Percentiles rank a stretch among this genome's conserved stretches.
Conservation (phyloP, 2,888 invertebrate species). For the Eupelmus urozonus region DNA sequence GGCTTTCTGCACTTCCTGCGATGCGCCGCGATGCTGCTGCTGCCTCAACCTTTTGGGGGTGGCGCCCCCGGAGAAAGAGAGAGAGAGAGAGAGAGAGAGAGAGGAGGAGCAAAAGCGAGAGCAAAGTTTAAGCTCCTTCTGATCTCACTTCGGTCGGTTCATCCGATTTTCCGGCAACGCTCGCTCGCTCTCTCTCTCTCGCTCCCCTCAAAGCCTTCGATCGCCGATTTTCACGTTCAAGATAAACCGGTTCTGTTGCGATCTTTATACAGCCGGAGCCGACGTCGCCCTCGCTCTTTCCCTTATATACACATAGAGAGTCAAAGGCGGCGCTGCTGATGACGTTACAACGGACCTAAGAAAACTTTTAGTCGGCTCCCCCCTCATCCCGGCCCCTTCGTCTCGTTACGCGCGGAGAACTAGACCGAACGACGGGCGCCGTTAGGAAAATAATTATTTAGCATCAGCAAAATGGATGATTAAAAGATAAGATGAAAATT, state of each 20-base stretch:
- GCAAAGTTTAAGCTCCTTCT: conserved; percentile 57
- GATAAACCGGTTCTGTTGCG: conserved; percentile 55
- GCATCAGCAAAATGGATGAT: background rate
- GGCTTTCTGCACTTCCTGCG: conserved; percentile 50
- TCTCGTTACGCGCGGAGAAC: no score
- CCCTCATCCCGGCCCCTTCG: no score
- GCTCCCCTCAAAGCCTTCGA: conserved; percentile 48
- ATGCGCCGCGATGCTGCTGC: conserved; percentile 1
- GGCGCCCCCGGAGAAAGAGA: conserved; percentile 11
- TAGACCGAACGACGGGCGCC: no score
- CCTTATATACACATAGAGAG: background rate
- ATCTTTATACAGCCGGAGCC: background rate
- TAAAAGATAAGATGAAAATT: no score
- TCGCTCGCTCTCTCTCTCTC: no score
- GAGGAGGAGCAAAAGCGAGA: background rate
- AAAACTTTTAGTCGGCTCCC: no score
- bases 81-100: background rate
- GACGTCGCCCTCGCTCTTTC: no score
- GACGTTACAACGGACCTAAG: no score
- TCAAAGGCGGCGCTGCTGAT: conserved; percentile 23
- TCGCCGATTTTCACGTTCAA: conserved; percentile 58
- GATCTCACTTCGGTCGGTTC: conserved; percentile 55
- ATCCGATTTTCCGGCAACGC: conserved; percentile 59
- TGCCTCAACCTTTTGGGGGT: conserved; percentile 37
- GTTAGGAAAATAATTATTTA: conserved; percentile 2